Percentiles rank a stretch among this genome's conserved stretches.
phyloP scores from a whole-genome alignment of 2,888 invertebrate genomes.

The Acrocyrtus sp. region DNA sequence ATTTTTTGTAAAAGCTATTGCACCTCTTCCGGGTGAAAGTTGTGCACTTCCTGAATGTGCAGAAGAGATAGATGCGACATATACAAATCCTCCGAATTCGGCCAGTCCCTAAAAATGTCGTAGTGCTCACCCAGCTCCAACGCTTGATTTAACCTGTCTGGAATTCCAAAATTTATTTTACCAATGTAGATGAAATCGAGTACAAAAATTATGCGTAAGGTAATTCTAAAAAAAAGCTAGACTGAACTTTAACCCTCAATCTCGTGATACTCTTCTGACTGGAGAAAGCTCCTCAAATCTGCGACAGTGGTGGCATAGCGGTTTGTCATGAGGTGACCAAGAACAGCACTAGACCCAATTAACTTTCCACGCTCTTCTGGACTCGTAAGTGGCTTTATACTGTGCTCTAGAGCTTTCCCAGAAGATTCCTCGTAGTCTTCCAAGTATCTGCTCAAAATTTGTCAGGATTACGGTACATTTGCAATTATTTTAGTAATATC shows the following conservation, averaged over 20 bases:
- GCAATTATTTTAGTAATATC: too few relatives aligned
- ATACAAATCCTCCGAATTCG: slow-evolving; percentile 5
- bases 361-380: slow-evolving; percentile 8
- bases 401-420: not conserved
- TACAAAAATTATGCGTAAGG: too few relatives aligned
- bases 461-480: too few relatives aligned
- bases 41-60: slow-evolving; percentile 8
- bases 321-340: slow-evolving; percentile 14
- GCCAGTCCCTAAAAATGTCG: slow-evolving; percentile 9
- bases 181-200: too few relatives aligned
- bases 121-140: too few relatives aligned
- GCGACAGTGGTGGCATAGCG: not conserved
- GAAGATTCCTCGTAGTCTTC: not conserved
- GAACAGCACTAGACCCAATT: slow-evolving; percentile 4
- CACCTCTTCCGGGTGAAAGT: slow-evolving; percentile 2
- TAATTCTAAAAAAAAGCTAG: not conserved
- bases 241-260: not conserved
- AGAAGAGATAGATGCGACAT: not conserved
- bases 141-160: too few relatives aligned
- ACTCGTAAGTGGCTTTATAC: too few relatives aligned
- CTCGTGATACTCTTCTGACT: not conserved
- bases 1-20: too few relatives aligned
- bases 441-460: slow-evolving; percentile 1
- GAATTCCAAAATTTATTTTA: too few relatives aligned
- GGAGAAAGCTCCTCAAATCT: not conserved